Base-by-base conservation (phyloP, 2,797 vertebrate species). In the Serranus cabrilla region DNA sequence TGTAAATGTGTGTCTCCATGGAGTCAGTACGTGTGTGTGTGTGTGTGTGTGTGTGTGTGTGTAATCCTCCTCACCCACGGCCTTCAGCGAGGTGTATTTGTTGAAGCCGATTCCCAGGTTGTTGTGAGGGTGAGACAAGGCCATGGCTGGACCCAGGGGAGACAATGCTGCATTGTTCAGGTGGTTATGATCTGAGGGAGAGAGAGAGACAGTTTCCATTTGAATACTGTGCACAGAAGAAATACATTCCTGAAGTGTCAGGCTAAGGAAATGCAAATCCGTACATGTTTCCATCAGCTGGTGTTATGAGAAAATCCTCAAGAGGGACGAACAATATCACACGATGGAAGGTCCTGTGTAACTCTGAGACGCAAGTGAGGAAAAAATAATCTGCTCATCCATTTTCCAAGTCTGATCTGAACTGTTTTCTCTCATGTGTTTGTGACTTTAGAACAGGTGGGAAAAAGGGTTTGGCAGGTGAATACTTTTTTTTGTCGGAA, bases 31-130 rank as follows among this genome's bases (percentile, higher is more conserved):
- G 40, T 55, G 27, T 50, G 25, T 66, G 25, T 81, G 9, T 80
- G 60, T 66, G 50, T 66, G 66, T 67, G 50, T 60, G 45, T 34
- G 31, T 60, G 61, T 49, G 45, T 60, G 40, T 31, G 27, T 61
- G 68, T 27, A 40, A 62, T 66, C 5, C 25, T n/a, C 78, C 97
- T 96, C 94, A 98, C 98, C 97, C 52, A 96, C 89, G 7, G 95
- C 95, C 90, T 97, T 97, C 51, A 97, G 95, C 1, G 96, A 95
- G 52, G 96, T 86, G 61, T 96, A 97, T 84, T 97, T 95, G 87
- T 95, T 81, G 72, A 96, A 97, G 70, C 95, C 94, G 0, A 95
- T 94, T 20, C 93, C 92, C 77, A 93, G 92, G 87, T 96, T 96
- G 88, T 95, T 93, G 0, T 96, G 96, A 63, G 94, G 84, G 73